Conservation (phyloP, 2,113 vertebrate genomes). For the Tretioscincus oriximinensis region DNA sequence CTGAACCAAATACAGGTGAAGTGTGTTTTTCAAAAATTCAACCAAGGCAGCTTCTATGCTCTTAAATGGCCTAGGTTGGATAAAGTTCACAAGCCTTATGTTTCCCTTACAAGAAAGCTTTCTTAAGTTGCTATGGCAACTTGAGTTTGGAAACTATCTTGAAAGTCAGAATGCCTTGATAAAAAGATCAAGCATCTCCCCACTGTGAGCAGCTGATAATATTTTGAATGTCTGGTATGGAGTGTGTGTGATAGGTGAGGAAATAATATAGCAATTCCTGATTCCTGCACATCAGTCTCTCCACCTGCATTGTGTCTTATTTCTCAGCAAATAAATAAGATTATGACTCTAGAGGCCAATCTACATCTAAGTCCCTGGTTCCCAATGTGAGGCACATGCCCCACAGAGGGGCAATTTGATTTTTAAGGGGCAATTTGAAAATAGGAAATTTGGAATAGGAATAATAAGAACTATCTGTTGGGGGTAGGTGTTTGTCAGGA, state of each 20-base stretch:
- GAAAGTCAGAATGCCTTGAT: constrained; percentile 26
- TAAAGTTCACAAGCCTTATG: constrained; percentile 47
- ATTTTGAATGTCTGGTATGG: background rate
- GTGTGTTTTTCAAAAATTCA: background rate
- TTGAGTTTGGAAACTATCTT: background rate
- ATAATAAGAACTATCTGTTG: too few relatives aligned
- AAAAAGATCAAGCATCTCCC: background rate
- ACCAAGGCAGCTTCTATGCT: constrained; percentile 8
- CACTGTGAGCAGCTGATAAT: background rate
- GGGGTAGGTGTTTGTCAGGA: too few relatives aligned
- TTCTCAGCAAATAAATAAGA: too few relatives aligned
- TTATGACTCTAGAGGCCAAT: too few relatives aligned
- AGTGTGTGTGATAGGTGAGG: background rate
- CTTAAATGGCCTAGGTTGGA: constrained; percentile 17
- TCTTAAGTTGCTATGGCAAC: constrained; percentile 54
- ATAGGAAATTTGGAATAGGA: too few relatives aligned
- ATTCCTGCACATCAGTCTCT: background rate
- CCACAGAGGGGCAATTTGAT: too few relatives aligned
- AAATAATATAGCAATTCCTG: background rate
- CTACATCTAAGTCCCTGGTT: too few relatives aligned
- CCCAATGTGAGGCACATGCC: too few relatives aligned
- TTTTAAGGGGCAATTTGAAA: too few relatives aligned
- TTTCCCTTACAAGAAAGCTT: constrained; percentile 41
- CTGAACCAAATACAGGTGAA: background rate
- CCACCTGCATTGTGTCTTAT: background rate